Base-by-base conservation (phyloP, 2,888 invertebrate genomes). In the Petrolisthes cinctipes region DNA sequence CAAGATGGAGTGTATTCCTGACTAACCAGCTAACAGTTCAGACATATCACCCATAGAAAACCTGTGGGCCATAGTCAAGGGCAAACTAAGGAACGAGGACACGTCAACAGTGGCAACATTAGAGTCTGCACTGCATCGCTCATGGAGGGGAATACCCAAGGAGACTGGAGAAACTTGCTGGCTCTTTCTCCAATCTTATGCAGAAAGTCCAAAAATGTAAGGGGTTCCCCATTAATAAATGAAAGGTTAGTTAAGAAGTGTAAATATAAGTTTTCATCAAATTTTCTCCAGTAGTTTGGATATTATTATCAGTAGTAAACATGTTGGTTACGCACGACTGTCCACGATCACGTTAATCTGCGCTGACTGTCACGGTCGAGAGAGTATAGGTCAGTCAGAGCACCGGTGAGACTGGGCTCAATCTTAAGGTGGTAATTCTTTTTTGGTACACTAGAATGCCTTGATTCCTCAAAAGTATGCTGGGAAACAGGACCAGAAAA, bases 91-190 rank as follows among this genome's bases (percentile, higher is more conserved):
- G 75, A 75, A 75, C 37, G 17, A 76, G 4, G n/a, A 75, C 75
- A 75, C 23, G 53, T 75, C 75, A 5, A 73, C 75, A 75, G 76
- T 51, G 37, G 23, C 51, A 4, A 76, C 37, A 76, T 76, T 76
- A 76, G 76, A 76, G 37, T 5, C 76, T 76, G 76, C 76, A 75
- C 51, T 75, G 37, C 5, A 51, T 23, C 37, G 23, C 37, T 4
- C 75, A 76, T 76, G 76, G 76, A 76, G 4, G 17, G 37, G 51
- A 11, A 76, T 51, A 37, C 53, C 23, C 75, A 76, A 6, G 23
- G 14, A 76, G 53, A 76, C 6, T 37, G 37, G 53, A 76, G 37
- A 51, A 11, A 17, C 17, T 73, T 11, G 23, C 73, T 11, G n/a
- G 11, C 17, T 20, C 73, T 5, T 11, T 73, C 73, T 37, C 73